Base-by-base conservation (phyloP, 2,888 invertebrate genomes). In the Tenthredo livida region DNA sequence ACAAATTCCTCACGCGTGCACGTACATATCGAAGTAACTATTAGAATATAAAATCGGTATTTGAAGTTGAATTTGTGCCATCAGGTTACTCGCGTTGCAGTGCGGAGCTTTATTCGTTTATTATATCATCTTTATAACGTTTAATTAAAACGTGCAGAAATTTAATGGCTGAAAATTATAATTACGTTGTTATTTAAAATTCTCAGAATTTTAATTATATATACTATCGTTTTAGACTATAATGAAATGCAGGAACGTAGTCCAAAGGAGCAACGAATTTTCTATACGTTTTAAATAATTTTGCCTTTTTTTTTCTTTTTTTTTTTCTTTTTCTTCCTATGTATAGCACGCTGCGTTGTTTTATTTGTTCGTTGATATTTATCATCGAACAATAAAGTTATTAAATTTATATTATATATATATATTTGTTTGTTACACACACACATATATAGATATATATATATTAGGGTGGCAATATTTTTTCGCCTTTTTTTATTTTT, bases 1-100 rank as follows among this genome's bases (percentile, higher is more conserved):
- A 12, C 25, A 50, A 6, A 83, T 17, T 1, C 17, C 54, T 65
- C 70, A 67, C n/a, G n/a, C 80, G n/a, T 80, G 85, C 70, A 82
- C 80, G 85, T 85, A 85, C 85, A 85, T 85, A 85, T 82, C 85
- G 85, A 85, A 70, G 33, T 82, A 67, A 80, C 85, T 80, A 80
- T 70, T 85, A 85, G 80, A 78, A 43, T 12, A 67, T 85, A 85
- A 85, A 80, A 21, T 84, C 78, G 77, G 84, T 84, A 78, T 84
- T 78, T 77, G 9, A 77, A 75, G 84, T 84, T 77, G 77, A 84
- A 65, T 84, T 75, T 47, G 78, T 77, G 78, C 84, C 77, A 84
- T 65, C 72, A 84, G 54, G 72, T 37, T 15, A 61, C 80, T 80
- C 61, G 80, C 61, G 80, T 80, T 80, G n/a, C 61, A 21, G 29